Evolutionary conservation across 2,113 vertebrate species (phyloP).

Genomic region (Siniperca chuatsi): DNA sequence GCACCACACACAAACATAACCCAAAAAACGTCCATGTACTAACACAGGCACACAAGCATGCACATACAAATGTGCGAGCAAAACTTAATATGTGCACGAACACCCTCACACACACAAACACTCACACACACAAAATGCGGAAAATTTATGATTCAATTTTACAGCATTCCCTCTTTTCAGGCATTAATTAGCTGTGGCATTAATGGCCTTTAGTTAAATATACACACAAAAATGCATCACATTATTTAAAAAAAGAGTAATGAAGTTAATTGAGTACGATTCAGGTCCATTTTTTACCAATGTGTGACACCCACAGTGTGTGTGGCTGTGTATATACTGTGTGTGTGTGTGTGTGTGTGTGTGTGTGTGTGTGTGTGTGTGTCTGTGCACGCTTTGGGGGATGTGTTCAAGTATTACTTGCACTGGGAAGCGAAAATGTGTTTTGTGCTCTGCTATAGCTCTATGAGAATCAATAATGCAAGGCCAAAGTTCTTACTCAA

Average conservation of each 20-base stretch:
- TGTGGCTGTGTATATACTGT: neutral
- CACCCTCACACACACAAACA: neutral
- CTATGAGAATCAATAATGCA: slow-evolving; percentile 56
- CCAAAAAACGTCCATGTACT: neutral
- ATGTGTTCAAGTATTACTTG: slow-evolving; percentile 18
- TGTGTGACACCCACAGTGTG: neutral
- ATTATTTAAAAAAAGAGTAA: neutral
- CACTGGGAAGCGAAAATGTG: slow-evolving; percentile 18
- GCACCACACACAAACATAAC: slow-evolving; percentile 56
- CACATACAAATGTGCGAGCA: neutral
- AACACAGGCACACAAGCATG: slow-evolving; percentile 5
- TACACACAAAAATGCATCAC: neutral
- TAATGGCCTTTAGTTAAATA: slow-evolving; percentile 48
- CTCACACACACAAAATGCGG: neutral
- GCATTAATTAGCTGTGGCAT: slow-evolving; percentile 54
- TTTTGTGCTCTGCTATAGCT: neutral
- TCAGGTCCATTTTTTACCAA: slow-evolving; percentile 7
- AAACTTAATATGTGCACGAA: neutral
- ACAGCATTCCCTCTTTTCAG: slow-evolving; percentile 33
- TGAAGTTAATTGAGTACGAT: slow-evolving; percentile 27
- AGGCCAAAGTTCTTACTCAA: slow-evolving; percentile 49
- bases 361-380: neutral
- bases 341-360: neutral
- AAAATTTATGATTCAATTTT: slow-evolving; percentile 9
- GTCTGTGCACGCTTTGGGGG: neutral